Base-by-base conservation (phyloP, 2,797 vertebrate genomes). In the Phoebastria nigripes region DNA sequence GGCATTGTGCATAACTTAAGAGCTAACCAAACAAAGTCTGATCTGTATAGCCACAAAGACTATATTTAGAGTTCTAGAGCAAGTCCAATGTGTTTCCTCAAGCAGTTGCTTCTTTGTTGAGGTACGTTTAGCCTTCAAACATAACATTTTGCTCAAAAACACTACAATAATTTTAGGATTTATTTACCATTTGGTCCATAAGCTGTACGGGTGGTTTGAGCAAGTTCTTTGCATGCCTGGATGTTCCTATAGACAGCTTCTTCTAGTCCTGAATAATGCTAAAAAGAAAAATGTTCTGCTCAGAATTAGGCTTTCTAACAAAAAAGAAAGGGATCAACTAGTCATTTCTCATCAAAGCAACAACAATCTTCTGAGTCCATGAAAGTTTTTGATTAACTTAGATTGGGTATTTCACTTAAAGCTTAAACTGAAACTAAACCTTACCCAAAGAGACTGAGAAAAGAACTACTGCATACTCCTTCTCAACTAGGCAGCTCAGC, bases 211-310 rank as follows among this genome's bases (percentile, higher is more conserved):
- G 99, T 99, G 25, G 99, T 99, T 85, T 99, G 99, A 59, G 99
- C 98, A 91, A 99, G 98, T 81, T 99, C 99, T 95, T 99, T 99
- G 90, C 99, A 99, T 58, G 99, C 99, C 93, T 98, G 98, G 97
- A 99, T 99, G 92, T 99, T 99, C 82, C 99, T 98, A 47, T 97
- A 99, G 17, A 99, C 99, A 21, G 99, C 99, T 86, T 99, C 99
- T 94, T 99, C 99, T 87, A 99, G 98, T 67, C 99, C 99, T 72
- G 99, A 99, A 98, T 98, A 99, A 97, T 99, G 99, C 99, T 99
- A 89, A 31, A 95, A 29, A 78, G 8, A 76, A 94, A 80, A 73
- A 37, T 0, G 0, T 76, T 66, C 56, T 44, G 22, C 21, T 93
- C 47, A 87, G n/a, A 78, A 82, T 96, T 58, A 88, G 8, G n/a